Percentiles rank a stretch among this genome's conserved stretches.
phyloP scores from a whole-genome alignment of 2,888 invertebrate species.

The Ctenicera cuprea region DNA sequence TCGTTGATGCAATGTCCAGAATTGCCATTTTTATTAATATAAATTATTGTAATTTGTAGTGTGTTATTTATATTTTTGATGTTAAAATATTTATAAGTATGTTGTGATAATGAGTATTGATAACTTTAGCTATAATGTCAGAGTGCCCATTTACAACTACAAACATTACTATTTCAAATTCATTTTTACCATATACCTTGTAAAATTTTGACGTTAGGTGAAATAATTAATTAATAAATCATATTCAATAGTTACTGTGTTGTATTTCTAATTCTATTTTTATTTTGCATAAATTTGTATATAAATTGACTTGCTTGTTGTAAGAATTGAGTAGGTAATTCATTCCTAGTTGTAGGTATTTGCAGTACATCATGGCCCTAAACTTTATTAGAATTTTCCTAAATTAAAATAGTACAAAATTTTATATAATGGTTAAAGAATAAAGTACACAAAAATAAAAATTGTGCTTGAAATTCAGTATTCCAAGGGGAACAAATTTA shows the following conservation, averaged over 20 bases:
- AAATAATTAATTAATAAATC: background rate
- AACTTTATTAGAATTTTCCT: too few relatives aligned
- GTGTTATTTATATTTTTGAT: conserved; percentile 39
- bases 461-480: background rate
- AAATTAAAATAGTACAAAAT: too few relatives aligned
- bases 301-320: background rate
- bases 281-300: too few relatives aligned
- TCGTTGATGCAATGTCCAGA: background rate
- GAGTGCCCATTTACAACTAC: conserved; percentile 60
- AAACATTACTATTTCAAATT: conserved; percentile 68
- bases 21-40: conserved; percentile 27
- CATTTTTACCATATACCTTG: conserved; percentile 63
- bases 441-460: too few relatives aligned
- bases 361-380: too few relatives aligned
- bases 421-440: too few relatives aligned
- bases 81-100: conserved; percentile 25
- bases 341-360: too few relatives aligned
- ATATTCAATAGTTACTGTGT: too few relatives aligned
- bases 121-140: conserved; percentile 53
- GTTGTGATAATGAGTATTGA: conserved; percentile 41
- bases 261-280: background rate
- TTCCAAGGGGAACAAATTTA: background rate
- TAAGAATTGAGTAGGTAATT: too few relatives aligned
- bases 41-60: conserved; percentile 45
- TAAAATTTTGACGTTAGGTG: conserved; percentile 12